Percentiles rank a stretch among this genome's conserved stretches.
phyloP scores from a whole-genome alignment of 2,113 vertebrate species.

The Orientallactaga bullata region DNA sequence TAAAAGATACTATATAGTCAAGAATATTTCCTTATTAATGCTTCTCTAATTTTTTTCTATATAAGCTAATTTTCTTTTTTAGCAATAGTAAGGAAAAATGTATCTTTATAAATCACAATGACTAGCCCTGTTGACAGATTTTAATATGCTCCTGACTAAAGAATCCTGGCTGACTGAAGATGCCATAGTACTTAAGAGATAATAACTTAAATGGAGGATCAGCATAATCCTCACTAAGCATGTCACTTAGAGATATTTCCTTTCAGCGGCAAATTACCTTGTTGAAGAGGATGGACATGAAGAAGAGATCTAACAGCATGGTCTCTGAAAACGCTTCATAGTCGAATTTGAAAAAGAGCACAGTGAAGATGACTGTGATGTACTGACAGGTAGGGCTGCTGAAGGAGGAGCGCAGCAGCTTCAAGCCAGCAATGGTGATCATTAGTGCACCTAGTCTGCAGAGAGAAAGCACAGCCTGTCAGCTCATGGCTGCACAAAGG shows the following conservation, averaged over 20 bases:
- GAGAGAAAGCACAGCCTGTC: constrained; percentile 65
- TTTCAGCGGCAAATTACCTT: constrained; percentile 89
- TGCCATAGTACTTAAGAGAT: neutral
- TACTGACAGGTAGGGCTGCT: constrained; percentile 98
- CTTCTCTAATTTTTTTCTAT: constrained; percentile 27
- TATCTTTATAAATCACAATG: neutral
- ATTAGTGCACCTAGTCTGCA: constrained; percentile 95
- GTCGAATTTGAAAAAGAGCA: constrained; percentile 99
- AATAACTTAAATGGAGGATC: neutral
- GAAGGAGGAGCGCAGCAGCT: constrained; percentile 97
- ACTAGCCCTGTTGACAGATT: constrained; percentile 23
- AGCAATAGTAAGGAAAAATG: neutral
- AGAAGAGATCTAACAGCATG: constrained; percentile 97
- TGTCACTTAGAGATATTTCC: neutral
- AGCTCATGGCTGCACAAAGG: neutral
- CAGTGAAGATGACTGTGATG: constrained; percentile 96
- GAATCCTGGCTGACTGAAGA: neutral
- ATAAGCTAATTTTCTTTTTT: constrained; percentile 3
- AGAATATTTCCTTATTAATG: constrained; percentile 9
- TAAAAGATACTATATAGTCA: constrained; percentile 14
- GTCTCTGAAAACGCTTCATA: constrained; percentile 96
- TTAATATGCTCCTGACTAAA: constrained; percentile 10
- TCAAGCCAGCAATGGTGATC: constrained; percentile 97
- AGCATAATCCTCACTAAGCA: neutral
- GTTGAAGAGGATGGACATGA: constrained; percentile 99